A percentile compares a stretch with the other conserved stretches of the same genome.
phyloP scores from a whole-genome alignment of 2,797 vertebrate genomes.

The Florisuga fusca region DNA sequence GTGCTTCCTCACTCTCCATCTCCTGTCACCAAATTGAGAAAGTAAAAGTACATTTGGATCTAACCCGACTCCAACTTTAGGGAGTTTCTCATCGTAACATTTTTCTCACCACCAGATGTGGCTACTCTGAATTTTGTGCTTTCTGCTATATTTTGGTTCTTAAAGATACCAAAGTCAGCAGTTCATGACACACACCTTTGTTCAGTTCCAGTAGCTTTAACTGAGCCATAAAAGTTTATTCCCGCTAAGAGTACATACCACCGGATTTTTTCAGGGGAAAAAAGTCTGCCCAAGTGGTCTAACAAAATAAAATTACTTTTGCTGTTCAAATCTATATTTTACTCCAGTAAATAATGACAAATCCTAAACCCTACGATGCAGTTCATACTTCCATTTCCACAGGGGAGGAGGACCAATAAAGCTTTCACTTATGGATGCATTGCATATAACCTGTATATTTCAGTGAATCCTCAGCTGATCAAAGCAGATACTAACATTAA shows the following conservation, averaged over 20 bases:
- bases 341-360: constrained; percentile 23
- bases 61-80: background rate
- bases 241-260: background rate
- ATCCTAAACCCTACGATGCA: background rate
- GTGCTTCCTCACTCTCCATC: background rate
- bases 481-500: background rate
- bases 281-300: background rate
- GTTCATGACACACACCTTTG: background rate
- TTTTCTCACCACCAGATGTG: background rate
- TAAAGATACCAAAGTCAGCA: background rate
- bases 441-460: background rate
- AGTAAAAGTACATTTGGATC: rapidly evolving
- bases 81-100: background rate
- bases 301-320: background rate
- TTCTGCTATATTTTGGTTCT: background rate
- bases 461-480: background rate
- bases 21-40: background rate
- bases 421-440: background rate
- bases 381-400: background rate
- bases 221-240: background rate
- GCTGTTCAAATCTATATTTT: background rate
- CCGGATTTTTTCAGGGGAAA: background rate
- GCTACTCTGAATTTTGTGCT: background rate
- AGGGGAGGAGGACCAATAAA: background rate
- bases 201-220: background rate